Evolutionary conservation across 2,888 invertebrate genomes (phyloP), one percentile per base, ranked within the genome.

Genomic region (Heliconius aoede): DNA sequence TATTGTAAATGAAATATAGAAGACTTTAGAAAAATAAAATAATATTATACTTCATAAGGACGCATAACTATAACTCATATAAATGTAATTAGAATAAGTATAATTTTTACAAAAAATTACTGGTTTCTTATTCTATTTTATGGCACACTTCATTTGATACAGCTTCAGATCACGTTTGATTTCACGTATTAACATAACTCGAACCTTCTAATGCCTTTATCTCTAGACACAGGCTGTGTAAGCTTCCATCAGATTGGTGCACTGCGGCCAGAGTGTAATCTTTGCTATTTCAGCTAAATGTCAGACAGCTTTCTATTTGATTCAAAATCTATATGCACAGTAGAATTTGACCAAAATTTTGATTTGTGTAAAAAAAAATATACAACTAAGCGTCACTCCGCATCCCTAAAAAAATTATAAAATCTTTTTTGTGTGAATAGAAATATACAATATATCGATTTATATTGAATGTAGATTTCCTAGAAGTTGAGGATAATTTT

Each of bases 231-330:
- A 58, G 32, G 51, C 51, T 62, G 40, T 55, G 61, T 32, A 46
- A 74, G 74, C 74, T 69, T 40, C 68, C 40, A 68, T 73, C 73
- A 73, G 60, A 32, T 40, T 73, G 73, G 67, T 73, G 76, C 76
- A 76, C 51, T 76, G 76, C 73, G 68, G 73, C 55, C 73, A 32
- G 46, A 55, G 46, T 24, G 58, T 73, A 58, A 72, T 36, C 61
- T 65, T 28, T 62, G 71, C 55, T 75, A 36, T 61, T 36, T 60
- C 61, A 51, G 61, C 69, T 69, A 55, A 69, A 69, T 69, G 69
- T 69, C 69, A 65, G 24, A 65, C 65, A 24, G 36, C 36, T 5
- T 65, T 65, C 65, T 36, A 65, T 65, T 65, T 65, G 65, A 36
- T 55, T 15, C n/a, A 55, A 69, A 55, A 69, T 69, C 32, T 30